These are phyloP conservation scores for Azemiops feae DNA, from an alignment of 2,113 vertebrate species.

Conservation along the genomic window DNA sequence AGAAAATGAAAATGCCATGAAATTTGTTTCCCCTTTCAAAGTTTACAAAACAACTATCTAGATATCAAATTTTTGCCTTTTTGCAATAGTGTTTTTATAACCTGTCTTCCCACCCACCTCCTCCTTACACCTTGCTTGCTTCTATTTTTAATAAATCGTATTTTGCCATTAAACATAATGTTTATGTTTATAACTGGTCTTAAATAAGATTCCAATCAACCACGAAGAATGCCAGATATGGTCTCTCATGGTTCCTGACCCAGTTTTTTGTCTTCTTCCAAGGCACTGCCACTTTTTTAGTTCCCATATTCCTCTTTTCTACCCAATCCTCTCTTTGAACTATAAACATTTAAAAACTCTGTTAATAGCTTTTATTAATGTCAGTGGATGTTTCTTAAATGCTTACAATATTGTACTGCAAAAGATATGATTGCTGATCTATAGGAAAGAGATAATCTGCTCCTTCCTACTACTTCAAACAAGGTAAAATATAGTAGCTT, in stretches of 20 bases:
- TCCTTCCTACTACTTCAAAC: neutral
- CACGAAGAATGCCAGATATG: neutral
- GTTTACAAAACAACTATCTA: neutral
- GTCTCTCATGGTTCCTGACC: neutral
- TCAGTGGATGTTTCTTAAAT: neutral
- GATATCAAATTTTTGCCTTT: neutral
- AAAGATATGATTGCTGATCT: neutral
- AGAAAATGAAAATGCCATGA: neutral
- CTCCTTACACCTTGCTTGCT: neutral
- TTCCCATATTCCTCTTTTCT: neutral
- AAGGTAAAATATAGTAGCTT: neutral
- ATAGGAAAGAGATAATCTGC: neutral
- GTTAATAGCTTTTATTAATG: neutral
- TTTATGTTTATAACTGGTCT: neutral
- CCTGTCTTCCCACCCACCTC: neutral
- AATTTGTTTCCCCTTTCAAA: neutral
- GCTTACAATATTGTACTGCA: neutral
- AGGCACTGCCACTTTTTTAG: neutral
- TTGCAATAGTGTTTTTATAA: neutral
- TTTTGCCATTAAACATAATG: neutral
- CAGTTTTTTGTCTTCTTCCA: neutral
- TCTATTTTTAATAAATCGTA: neutral
- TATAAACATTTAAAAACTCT: neutral
- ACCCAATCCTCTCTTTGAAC: neutral
- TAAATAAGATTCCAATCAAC: neutral